Evolutionary conservation across 2,113 vertebrate genomes (phyloP).

Genomic region (Petaurus breviceps): DNA sequence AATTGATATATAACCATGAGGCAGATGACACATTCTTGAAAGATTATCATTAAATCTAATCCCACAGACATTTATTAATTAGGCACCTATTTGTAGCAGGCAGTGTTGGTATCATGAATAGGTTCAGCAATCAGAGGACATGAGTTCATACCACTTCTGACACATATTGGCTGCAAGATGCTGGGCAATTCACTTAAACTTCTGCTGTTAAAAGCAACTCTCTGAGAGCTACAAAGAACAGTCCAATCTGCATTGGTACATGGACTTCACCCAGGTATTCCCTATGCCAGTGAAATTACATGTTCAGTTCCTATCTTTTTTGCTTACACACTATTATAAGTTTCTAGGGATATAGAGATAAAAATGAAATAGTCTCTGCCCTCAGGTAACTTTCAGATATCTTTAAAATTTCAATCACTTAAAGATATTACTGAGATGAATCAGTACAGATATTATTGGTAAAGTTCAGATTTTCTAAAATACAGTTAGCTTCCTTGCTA

Average conservation of each 20-base stretch:
- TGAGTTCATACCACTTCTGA: background rate
- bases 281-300: background rate
- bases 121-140: background rate
- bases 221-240: background rate
- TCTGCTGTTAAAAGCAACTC: background rate
- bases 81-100: background rate
- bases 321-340: background rate
- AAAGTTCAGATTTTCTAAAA: conserved; percentile 23
- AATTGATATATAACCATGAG: conserved; percentile 12
- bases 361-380: background rate
- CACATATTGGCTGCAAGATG: background rate
- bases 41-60: conserved; percentile 17
- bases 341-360: background rate
- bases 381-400: background rate
- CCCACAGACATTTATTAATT: background rate
- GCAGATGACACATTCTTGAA: conserved; percentile 45
- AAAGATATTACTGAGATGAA: background rate
- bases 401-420: background rate
- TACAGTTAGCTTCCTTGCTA: background rate
- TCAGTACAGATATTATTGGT: background rate
- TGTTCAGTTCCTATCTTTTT: background rate
- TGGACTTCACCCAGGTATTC: background rate
- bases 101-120: background rate
- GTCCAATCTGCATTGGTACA: background rate
- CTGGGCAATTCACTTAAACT: background rate